Evolutionary conservation across 37 sponge, comb jelly and placozoan species (phyloP).

Genomic region (Beroe forskalii): DNA sequence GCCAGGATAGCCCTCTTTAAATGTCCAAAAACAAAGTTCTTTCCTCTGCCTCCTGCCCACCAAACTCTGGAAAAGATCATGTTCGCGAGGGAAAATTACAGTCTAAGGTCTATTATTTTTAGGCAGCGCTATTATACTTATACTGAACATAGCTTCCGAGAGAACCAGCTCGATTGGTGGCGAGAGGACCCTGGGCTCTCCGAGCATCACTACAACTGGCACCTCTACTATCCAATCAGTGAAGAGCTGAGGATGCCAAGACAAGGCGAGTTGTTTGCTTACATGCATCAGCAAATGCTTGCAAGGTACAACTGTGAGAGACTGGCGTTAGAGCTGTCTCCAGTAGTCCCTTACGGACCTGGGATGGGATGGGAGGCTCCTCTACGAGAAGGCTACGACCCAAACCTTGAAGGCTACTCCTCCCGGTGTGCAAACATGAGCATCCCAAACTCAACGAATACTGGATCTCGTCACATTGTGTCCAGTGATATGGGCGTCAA

Average conservation of each 20-base stretch:
- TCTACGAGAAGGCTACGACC: not conserved
- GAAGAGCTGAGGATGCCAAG: not conserved
- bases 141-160: too few species aligned
- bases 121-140: too few species aligned
- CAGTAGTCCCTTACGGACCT: not conserved
- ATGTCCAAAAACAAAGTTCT: not conserved
- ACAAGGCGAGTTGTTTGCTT: constrained; percentile 27
- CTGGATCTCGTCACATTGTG: too few species aligned
- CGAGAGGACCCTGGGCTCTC: not conserved
- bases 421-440: too few species aligned
- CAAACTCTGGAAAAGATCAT: not conserved
- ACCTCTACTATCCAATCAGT: not conserved
- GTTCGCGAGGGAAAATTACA: too few species aligned
- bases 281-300: constrained; percentile 49
- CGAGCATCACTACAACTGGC: constrained; percentile 13
- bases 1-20: not conserved
- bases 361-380: constrained; percentile 15
- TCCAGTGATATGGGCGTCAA: not conserved
- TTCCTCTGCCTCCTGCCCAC: not conserved
- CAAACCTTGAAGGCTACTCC: too few species aligned
- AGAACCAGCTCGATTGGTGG: not conserved
- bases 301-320: constrained; percentile 50
- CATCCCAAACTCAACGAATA: too few species aligned
- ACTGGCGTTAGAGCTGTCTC: not conserved
- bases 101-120: too few species aligned